Percentiles rank a stretch among this genome's conserved stretches.
Evolutionary conservation across 2,888 invertebrate genomes (phyloP).

Genomic region (Eustalomyia histrio): DNA sequence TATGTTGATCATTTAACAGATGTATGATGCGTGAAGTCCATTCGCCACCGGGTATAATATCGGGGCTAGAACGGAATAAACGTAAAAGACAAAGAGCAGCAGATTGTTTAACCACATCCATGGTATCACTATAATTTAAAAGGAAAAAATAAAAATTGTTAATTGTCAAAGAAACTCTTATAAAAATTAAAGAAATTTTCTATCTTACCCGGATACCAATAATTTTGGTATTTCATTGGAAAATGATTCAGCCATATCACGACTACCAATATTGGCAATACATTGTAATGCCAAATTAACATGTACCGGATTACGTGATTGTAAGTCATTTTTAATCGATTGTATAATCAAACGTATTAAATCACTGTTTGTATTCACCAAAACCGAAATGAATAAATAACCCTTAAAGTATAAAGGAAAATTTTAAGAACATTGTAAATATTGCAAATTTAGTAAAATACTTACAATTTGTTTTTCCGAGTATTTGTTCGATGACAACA

Average conservation of each 20-base stretch:
- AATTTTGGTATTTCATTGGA: constrained; percentile 98
- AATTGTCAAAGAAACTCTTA: neutral
- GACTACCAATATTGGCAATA: constrained; percentile 99
- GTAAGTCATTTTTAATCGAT: constrained; percentile 99
- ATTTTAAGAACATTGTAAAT: neutral
- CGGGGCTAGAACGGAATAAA: constrained; percentile 95
- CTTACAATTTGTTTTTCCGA: constrained; percentile 99
- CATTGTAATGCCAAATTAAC: constrained; percentile 99
- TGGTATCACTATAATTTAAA: constrained; percentile 88
- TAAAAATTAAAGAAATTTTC: constrained; percentile 8
- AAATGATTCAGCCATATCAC: constrained; percentile 99
- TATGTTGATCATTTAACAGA: constrained; percentile 98
- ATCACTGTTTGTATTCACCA: constrained; percentile 99
- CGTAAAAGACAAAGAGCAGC: constrained; percentile 97
- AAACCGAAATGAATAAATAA: constrained; percentile 99
- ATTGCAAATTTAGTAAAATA: constrained; percentile 63
- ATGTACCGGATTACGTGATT: constrained; percentile 97
- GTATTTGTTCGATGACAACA: constrained; percentile 99
- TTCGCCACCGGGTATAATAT: constrained; percentile 97
- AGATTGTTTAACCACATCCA: constrained; percentile 99
- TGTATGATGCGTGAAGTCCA: constrained; percentile 99
- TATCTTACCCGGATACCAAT: constrained; percentile 92
- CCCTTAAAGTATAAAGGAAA: constrained; percentile 83
- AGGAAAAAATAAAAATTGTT: neutral
- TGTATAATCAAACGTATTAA: constrained; percentile 99